Conservation (phyloP, 2,113 vertebrate genomes). For the Cranoglanis bouderius region DNA sequence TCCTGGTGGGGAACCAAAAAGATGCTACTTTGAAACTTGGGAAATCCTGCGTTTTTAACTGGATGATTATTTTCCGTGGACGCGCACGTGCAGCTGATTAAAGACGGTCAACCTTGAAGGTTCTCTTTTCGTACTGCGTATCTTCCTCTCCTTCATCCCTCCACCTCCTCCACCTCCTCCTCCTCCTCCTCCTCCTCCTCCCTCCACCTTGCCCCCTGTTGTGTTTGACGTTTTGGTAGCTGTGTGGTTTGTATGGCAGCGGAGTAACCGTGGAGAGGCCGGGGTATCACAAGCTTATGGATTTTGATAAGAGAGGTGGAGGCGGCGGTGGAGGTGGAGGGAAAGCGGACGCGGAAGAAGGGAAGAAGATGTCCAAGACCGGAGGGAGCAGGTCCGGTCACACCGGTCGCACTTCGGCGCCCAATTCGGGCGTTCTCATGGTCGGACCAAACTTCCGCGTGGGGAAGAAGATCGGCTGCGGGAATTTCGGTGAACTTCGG, state of each 20-base stretch:
- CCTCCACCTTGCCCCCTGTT: constrained; percentile 15
- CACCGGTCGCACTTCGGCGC: constrained; percentile 75
- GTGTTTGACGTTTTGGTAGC: constrained; percentile 45
- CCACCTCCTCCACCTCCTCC: constrained; percentile 25
- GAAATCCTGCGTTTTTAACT: background rate
- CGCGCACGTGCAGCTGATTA: background rate
- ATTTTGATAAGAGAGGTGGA: constrained; percentile 60
- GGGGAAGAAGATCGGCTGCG: constrained; percentile 96
- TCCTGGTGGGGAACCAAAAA: background rate
- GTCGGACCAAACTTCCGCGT: constrained; percentile 96
- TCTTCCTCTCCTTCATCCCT: constrained; percentile 21
- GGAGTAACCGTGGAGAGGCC: constrained; percentile 61
- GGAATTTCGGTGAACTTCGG: constrained; percentile 94
- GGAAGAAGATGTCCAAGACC: constrained; percentile 87
- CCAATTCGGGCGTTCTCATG: constrained; percentile 93
- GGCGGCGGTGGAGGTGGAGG: constrained; percentile 75
- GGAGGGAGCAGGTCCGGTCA: constrained; percentile 75
- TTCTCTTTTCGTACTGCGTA: background rate
- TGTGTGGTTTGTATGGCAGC: constrained; percentile 57
- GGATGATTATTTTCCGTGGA: background rate
- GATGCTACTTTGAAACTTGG: constrained; percentile 25
- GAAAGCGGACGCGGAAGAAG: constrained; percentile 88
- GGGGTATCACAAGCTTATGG: constrained; percentile 63
- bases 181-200: constrained; percentile 29
- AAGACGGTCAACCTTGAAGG: background rate